Percentiles rank a stretch among this genome's conserved stretches.
phyloP scores from a whole-genome alignment of 2,888 invertebrate genomes.

The Pyralis farinalis region DNA sequence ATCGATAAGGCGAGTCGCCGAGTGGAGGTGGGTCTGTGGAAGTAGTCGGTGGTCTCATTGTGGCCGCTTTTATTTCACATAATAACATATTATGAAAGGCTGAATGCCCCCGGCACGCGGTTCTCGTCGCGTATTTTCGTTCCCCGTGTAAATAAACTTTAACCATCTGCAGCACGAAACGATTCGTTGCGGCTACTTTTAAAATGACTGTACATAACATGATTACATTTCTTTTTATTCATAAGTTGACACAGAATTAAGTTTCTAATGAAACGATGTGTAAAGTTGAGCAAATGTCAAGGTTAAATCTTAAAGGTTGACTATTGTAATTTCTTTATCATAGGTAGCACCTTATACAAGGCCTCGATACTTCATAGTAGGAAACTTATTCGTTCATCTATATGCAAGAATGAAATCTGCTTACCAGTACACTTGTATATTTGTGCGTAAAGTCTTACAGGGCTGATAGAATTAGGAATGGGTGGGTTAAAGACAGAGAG shows the following conservation, averaged over 20 bases:
- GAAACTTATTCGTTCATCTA: no score
- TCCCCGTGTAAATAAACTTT: slow-evolving; percentile 63
- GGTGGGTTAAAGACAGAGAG: no score
- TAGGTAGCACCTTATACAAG: no score
- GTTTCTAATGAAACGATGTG: no score
- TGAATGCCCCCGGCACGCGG: slow-evolving; percentile 41
- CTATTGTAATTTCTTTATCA: no score
- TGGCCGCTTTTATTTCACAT: slow-evolving; percentile 67
- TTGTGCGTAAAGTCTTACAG: no score
- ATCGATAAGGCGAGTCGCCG: slow-evolving; percentile 57
- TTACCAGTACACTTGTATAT: no score
- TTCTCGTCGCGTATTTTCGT: slow-evolving; percentile 43
- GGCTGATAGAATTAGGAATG: no score
- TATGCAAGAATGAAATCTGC: no score
- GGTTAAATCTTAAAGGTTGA: no score
- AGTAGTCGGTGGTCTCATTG: slow-evolving; percentile 37
- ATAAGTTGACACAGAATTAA: background rate
- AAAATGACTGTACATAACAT: slow-evolving; percentile 25
- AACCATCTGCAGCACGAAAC: slow-evolving; percentile 48
- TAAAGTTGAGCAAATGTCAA: no score
- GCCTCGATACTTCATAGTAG: no score
- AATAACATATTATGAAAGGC: slow-evolving; percentile 67
- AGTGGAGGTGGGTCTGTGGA: slow-evolving; percentile 40
- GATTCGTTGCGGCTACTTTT: slow-evolving; percentile 26
- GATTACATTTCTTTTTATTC: slow-evolving; percentile 18